phyloP scores from a whole-genome alignment of 2,113 vertebrate genomes.

The Naja naja region DNA sequence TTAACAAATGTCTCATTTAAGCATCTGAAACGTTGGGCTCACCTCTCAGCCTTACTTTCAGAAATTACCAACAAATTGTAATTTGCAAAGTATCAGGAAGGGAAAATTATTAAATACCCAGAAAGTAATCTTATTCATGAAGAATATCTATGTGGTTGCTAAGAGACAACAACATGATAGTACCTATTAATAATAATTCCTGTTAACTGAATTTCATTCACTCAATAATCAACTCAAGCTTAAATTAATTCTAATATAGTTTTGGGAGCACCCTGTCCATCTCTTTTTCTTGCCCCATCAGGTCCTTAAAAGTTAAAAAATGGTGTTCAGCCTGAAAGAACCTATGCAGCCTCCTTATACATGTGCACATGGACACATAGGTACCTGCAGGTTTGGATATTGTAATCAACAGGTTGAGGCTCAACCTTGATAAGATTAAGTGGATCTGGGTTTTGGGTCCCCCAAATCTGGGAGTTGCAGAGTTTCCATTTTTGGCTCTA shows the following conservation, averaged over 20 bases:
- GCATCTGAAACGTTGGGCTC: too few species aligned
- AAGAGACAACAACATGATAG: neutral
- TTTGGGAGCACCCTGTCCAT: neutral
- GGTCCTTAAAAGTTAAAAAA: neutral
- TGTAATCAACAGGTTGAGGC: neutral
- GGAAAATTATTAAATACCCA: too few species aligned
- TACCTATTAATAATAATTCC: neutral
- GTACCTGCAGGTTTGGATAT: neutral
- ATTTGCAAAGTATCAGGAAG: too few species aligned
- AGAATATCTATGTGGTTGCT: neutral
- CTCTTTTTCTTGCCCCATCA: neutral
- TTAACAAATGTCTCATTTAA: too few species aligned
- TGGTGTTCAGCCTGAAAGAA: neutral
- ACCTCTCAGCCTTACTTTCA: too few species aligned
- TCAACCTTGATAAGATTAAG: neutral
- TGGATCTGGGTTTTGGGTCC: neutral
- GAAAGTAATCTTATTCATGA: neutral
- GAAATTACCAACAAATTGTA: too few species aligned
- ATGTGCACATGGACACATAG: neutral
- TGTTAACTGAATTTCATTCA: neutral
- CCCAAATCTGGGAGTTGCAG: neutral
- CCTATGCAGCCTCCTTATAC: neutral
- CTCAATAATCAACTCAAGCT: neutral
- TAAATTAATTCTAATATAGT: neutral
- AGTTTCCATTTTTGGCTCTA: too few species aligned